phyloP scores from a whole-genome alignment of 1,140 invertebrate genomes.

The Pteromalus puparum region DNA sequence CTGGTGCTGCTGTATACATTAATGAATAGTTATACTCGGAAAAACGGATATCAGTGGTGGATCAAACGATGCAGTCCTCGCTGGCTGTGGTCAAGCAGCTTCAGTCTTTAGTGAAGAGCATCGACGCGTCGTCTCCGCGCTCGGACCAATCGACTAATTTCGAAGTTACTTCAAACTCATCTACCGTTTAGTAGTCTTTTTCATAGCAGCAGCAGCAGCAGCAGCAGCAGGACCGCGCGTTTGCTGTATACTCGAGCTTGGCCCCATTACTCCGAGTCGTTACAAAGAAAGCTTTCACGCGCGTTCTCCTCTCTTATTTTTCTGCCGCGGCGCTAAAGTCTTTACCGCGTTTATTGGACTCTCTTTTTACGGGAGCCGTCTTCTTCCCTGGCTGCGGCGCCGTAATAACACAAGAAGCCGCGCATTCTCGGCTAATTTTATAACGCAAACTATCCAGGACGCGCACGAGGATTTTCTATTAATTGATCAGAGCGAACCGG shows the following conservation, averaged over 20 bases:
- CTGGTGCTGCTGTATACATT: too few relatives aligned
- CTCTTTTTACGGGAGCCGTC: not conserved
- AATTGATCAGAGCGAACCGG: not conserved
- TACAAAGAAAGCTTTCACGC: conserved; percentile 24
- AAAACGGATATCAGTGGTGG: too few relatives aligned
- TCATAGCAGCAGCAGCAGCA: not conserved
- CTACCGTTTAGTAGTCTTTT: conserved; percentile 56
- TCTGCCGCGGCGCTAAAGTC: not conserved
- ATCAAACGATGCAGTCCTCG: too few relatives aligned
- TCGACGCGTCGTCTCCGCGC: not conserved
- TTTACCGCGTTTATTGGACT: conserved; percentile 17
- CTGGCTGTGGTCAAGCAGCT: too few relatives aligned
- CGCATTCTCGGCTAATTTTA: conserved; percentile 9
- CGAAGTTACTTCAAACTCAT: conserved; percentile 63
- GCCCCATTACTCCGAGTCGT: conserved; percentile 23
- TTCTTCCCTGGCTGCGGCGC: not conserved
- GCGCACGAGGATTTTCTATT: not conserved
- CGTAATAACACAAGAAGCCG: not conserved
- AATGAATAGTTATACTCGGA: too few relatives aligned
- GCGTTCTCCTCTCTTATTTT: not conserved
- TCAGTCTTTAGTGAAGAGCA: not conserved
- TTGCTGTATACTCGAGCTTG: not conserved
- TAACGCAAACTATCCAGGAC: not conserved
- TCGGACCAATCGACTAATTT: conserved; percentile 59
- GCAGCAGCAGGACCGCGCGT: not conserved